These are phyloP conservation scores for Lymantria monacha DNA, from an alignment of 2,888 invertebrate species.

Conservation along the genomic window DNA sequence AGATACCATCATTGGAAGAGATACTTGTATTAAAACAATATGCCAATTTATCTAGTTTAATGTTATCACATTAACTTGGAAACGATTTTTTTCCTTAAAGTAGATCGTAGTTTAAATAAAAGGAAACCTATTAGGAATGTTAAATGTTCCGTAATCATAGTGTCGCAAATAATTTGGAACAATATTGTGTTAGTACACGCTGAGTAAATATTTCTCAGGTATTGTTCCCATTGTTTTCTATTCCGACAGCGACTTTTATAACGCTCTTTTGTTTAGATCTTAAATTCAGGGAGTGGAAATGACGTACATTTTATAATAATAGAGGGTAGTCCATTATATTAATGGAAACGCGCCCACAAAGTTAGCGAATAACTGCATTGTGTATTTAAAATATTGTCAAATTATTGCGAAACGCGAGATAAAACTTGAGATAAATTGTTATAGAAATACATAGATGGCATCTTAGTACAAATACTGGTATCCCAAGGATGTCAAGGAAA, in stretches of 20 bases:
- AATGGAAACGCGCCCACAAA: slow-evolving; percentile 6
- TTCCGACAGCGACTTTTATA: slow-evolving; percentile 14
- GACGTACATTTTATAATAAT: slow-evolving; percentile 18
- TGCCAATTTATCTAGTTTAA: too few species aligned
- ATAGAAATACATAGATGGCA: too few species aligned
- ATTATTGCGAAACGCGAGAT: too few species aligned
- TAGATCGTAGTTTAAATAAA: too few species aligned
- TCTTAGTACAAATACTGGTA: too few species aligned
- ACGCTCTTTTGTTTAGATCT: slow-evolving; percentile 27
- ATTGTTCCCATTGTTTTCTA: slow-evolving; percentile 20
- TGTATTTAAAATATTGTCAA: neutral
- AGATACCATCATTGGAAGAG: too few species aligned
- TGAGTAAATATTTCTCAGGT: slow-evolving; percentile 14
- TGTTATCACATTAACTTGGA: too few species aligned
- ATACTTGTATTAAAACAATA: too few species aligned
- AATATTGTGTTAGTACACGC: neutral
- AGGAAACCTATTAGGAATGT: too few species aligned
- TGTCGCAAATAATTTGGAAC: slow-evolving; percentile 9
- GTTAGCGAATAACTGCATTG: neutral
- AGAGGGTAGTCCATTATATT: slow-evolving; percentile 6
- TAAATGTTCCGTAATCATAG: neutral
- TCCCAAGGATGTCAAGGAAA: too few species aligned
- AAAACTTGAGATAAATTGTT: too few species aligned
- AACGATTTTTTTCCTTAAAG: too few species aligned
- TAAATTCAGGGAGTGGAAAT: slow-evolving; percentile 20